Evolutionary conservation across 2,888 invertebrate species (phyloP), one percentile per base, ranked within the genome.

Genomic region (Pardosa pseudoannulata): DNA sequence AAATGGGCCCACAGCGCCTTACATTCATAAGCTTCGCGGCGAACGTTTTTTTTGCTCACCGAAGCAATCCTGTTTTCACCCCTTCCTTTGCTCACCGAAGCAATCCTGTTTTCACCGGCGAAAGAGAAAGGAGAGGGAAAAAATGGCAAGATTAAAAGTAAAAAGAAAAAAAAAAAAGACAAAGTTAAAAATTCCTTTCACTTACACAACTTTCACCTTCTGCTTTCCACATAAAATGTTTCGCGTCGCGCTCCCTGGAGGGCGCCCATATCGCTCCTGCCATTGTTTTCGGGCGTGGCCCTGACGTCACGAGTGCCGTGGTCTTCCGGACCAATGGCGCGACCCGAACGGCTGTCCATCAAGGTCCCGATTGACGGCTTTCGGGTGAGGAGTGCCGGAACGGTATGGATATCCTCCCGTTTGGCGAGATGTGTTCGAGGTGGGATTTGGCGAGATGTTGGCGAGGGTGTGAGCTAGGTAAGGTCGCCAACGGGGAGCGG

Each of bases 291-390:
- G 74, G 85, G 85, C 85, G 85, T 56, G 70, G 79, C 16, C 36
- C 62, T 86, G 85, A 86, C 85, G 85, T 86, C 79, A 74, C 70
- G 50, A 74, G 68, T 64, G 62, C 74, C 39, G 67, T 36, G 78
- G 70, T 31, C 19, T 41, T 16, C 28, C 23, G 71, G 31, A 36
- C 85, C 85, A 86, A 86, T 86, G 31, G 79, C 70, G 46, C 13
- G 16, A 39, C 29, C 70, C 46, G 56, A 29, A 56, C 56, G 85
- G 74, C 72, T 86, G 85, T 86, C 85, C 79, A 86, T 86, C 85
- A 86, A 79, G 74, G 85, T 74, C 83, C 56, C 62, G 41, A 74
- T 79, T 86, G 85, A 86, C 85, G 85, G 74, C 39, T 64, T 5
- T 19, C 16, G 23, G n/a, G 19, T 16, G 3, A 2, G 56, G 56